Conservation (phyloP, 2,797 vertebrate genomes). For the Pristis pectinata region DNA sequence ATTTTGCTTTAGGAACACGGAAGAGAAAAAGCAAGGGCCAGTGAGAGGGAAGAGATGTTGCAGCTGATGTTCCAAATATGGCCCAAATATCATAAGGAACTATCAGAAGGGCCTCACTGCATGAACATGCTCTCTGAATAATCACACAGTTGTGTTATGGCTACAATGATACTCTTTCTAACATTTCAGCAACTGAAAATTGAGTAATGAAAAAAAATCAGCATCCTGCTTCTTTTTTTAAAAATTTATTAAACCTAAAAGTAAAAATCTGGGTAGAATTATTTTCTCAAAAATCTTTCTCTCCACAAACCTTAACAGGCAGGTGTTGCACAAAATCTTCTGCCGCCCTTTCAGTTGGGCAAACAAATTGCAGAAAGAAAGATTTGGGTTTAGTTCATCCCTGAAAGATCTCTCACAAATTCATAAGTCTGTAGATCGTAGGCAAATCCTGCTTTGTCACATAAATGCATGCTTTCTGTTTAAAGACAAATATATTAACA, state of each 20-base stretch:
- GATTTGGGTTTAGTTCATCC: neutral
- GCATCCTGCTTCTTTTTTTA: neutral
- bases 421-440: neutral
- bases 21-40: neutral
- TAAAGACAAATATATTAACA: neutral
- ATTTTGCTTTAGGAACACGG: neutral
- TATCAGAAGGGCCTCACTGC: neutral
- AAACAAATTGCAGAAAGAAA: neutral
- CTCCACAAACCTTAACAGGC: neutral
- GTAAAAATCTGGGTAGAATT: neutral
- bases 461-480: neutral
- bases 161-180: neutral
- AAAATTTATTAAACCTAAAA: neutral
- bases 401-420: neutral
- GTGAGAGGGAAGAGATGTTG: neutral
- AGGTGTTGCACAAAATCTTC: neutral
- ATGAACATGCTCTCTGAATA: neutral
- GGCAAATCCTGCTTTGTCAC: neutral
- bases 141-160: neutral
- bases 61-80: neutral
- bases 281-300: neutral
- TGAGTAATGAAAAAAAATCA: neutral
- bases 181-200: neutral
- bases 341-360: neutral
- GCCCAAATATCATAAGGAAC: neutral